A percentile compares a stretch with the other conserved stretches of the same genome.
Evolutionary conservation across 2,113 vertebrate species (phyloP).

Genomic region (Camelus bactrianus): DNA sequence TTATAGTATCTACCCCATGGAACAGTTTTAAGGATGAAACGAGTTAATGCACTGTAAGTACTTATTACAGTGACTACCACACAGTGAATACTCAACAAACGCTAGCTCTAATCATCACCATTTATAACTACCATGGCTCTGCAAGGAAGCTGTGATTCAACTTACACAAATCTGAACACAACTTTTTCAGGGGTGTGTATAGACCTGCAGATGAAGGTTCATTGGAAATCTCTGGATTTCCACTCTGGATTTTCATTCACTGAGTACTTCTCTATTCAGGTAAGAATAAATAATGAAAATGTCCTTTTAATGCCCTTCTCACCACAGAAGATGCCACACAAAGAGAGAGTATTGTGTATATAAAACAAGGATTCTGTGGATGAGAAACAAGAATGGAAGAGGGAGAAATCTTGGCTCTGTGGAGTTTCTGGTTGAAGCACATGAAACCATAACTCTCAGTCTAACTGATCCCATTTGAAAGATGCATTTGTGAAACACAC

Average conservation of each 20-base stretch:
- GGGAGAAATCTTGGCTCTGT: background rate
- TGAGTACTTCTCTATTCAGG: background rate
- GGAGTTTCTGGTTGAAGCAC: conserved; percentile 36
- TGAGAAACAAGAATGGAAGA: conserved; percentile 2
- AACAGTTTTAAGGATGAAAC: conserved; percentile 17
- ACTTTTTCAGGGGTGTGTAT: background rate
- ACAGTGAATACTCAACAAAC: background rate
- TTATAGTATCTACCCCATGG: background rate
- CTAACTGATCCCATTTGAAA: conserved; percentile 47
- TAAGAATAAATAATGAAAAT: background rate
- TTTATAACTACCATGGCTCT: background rate
- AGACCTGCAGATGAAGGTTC: background rate
- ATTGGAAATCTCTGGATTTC: background rate
- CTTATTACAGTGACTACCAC: background rate
- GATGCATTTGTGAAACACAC: conserved; percentile 50
- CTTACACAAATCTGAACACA: background rate
- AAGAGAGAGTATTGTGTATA: background rate
- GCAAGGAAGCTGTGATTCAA: background rate
- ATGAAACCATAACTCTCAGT: conserved; percentile 34
- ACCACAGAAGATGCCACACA: background rate
- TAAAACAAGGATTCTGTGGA: background rate
- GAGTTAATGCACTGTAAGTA: conserved; percentile 7
- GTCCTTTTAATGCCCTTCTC: background rate
- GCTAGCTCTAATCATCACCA: background rate
- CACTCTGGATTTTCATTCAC: background rate